Evolutionary conservation across 2,888 invertebrate genomes (phyloP).

Genomic region (Fabriciana adippe): DNA sequence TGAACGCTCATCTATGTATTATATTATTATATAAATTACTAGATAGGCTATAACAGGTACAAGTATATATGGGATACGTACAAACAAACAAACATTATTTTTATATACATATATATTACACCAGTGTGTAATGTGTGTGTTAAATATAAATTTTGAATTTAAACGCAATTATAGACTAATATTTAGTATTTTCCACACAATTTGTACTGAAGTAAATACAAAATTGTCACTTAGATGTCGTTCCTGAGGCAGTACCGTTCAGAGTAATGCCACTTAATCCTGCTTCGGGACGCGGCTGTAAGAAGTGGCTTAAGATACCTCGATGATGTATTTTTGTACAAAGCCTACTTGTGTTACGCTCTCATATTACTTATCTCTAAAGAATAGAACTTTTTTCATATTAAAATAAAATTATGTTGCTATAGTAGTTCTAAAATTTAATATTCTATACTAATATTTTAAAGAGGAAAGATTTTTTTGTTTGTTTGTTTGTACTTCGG

Average conservation of each 20-base stretch:
- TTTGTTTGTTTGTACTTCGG: too few species aligned
- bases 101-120: too few species aligned
- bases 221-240: constrained; percentile 10
- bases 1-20: too few species aligned
- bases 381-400: background rate
- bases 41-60: too few species aligned
- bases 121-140: too few species aligned
- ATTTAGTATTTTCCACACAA: background rate
- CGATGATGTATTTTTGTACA: constrained; percentile 30
- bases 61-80: too few species aligned
- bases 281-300: constrained; percentile 25
- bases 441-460: too few species aligned
- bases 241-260: constrained; percentile 1
- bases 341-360: constrained; percentile 23
- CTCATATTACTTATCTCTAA: constrained; percentile 17
- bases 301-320: constrained; percentile 29
- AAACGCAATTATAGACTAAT: background rate
- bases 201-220: constrained; percentile 10
- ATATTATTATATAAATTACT: too few species aligned
- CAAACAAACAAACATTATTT: too few species aligned
- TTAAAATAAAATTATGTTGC: too few species aligned
- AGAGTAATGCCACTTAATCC: constrained; percentile 25
- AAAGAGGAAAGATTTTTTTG: too few species aligned
- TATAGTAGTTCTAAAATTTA: too few species aligned
- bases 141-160: background rate